Evolutionary conservation across 2,797 vertebrate genomes (phyloP).

Genomic region (Pteronotus mesoamericanus): DNA sequence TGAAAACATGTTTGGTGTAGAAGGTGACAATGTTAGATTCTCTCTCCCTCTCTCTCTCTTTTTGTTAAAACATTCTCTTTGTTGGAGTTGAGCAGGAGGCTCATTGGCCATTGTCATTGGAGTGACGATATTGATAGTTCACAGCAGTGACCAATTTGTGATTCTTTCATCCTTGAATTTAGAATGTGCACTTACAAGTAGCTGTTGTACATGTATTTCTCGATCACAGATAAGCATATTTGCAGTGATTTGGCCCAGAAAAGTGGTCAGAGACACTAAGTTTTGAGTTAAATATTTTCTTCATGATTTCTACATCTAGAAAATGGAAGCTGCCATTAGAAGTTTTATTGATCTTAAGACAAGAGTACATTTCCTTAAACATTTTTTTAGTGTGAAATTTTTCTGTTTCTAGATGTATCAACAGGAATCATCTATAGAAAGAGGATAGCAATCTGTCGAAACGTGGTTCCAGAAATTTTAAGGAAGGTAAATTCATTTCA

Average conservation of each 20-base stretch:
- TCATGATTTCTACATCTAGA: not conserved
- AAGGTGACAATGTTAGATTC: not conserved
- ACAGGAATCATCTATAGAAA: constrained; percentile 80
- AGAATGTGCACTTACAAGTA: not conserved
- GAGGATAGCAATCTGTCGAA: constrained; percentile 80
- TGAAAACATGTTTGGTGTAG: not conserved
- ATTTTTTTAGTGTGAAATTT: constrained; percentile 41
- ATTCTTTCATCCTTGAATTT: not conserved
- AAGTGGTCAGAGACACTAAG: not conserved
- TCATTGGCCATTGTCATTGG: not conserved
- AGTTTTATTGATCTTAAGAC: not conserved
- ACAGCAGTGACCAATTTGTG: not conserved
- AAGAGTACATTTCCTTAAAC: not conserved
- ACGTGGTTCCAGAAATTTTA: constrained; percentile 82
- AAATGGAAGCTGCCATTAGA: not conserved
- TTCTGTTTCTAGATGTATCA: constrained; percentile 72
- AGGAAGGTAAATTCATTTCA: constrained; percentile 78
- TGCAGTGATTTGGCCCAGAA: not conserved
- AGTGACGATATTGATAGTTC: not conserved
- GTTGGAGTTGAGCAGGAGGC: not conserved
- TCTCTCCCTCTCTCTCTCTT: not conserved
- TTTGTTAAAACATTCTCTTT: not conserved
- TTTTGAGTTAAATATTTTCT: constrained; percentile 45
- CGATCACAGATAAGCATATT: not conserved
- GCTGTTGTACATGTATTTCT: not conserved